These are phyloP conservation scores for Phalanger gymnotis DNA, from an alignment of 2,797 vertebrate species.

Conservation along the genomic window DNA sequence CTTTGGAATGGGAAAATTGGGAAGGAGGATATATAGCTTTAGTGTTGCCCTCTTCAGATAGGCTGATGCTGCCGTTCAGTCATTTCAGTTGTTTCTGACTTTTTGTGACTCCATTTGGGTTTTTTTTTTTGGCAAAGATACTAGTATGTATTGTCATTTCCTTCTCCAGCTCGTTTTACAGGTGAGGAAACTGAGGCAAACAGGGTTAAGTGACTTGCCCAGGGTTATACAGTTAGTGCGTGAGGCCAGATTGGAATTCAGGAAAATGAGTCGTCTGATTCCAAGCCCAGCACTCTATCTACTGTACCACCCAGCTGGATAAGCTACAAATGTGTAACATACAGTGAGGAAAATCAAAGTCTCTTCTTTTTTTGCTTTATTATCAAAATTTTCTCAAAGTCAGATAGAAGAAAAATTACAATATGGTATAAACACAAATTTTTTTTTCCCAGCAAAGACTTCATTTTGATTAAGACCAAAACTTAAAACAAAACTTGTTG, in stretches of 20 bases:
- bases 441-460: not conserved
- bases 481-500: not conserved
- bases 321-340: not conserved
- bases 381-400: not conserved
- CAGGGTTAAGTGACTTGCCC: not conserved
- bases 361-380: not conserved
- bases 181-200: not conserved
- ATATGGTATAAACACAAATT: not conserved
- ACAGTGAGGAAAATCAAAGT: not conserved
- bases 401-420: not conserved
- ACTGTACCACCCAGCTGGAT: not conserved
- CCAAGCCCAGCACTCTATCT: not conserved
- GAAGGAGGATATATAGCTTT: not conserved
- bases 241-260: not conserved
- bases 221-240: not conserved
- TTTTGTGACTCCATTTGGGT: not conserved
- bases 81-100: not conserved
- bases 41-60: not conserved
- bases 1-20: not conserved
- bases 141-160: not conserved
- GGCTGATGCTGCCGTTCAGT: not conserved
- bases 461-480: not conserved
- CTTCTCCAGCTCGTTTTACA: not conserved
- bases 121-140: not conserved
- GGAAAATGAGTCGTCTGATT: not conserved